phyloP scores from a whole-genome alignment of 2,113 vertebrate genomes.

The Brachypteracias leptosomus region DNA sequence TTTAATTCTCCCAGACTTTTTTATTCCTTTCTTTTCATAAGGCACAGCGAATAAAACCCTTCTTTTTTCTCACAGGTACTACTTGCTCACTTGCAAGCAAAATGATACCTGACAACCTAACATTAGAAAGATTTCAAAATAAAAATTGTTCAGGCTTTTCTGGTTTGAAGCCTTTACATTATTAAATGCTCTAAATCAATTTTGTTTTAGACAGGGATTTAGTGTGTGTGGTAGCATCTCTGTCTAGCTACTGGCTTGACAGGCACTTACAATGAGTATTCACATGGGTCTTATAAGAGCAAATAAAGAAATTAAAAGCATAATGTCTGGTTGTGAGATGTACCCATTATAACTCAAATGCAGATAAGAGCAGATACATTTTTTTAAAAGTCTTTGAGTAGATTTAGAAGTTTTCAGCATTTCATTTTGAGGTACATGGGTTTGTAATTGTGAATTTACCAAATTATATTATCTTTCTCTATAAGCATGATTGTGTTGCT shows the following conservation, averaged over 20 bases:
- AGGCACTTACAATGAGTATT: not conserved
- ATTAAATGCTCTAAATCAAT: not conserved
- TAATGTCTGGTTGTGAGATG: not conserved
- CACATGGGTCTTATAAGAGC: not conserved
- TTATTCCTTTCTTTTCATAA: not conserved
- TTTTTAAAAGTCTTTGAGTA: not conserved
- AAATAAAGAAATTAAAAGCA: not conserved
- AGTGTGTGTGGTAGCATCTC: not conserved
- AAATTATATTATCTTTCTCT: not conserved
- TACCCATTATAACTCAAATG: not conserved
- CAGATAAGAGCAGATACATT: not conserved
- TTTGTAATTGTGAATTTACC: not conserved
- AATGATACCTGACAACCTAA: not conserved
- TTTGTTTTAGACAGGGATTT: not conserved
- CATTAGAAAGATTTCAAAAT: not conserved
- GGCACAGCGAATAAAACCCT: not conserved
- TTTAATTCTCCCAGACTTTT: not conserved
- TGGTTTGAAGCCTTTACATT: not conserved
- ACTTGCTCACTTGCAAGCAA: not conserved
- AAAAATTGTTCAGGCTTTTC: not conserved
- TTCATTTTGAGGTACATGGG: not conserved
- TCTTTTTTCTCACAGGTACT: not conserved
- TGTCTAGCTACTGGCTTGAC: not conserved
- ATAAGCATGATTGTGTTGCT: not conserved
- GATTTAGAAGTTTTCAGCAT: not conserved